A percentile compares a stretch with the other conserved stretches of the same genome.
Evolutionary conservation across 2,113 vertebrate genomes (phyloP).

Genomic region (Anser brachyrhynchus): DNA sequence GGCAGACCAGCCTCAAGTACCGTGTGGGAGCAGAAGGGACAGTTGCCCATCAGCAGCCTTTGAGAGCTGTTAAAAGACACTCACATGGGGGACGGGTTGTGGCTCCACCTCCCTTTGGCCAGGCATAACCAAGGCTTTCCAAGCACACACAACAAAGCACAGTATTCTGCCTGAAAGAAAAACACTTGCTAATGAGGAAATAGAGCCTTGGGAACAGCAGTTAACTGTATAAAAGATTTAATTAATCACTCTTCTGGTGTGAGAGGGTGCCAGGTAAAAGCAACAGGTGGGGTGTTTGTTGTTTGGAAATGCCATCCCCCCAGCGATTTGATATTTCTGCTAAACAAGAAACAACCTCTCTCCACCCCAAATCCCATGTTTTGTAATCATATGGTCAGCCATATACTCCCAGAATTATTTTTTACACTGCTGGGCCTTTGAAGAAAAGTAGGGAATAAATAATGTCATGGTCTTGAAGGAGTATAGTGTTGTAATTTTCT

Average conservation of each 20-base stretch:
- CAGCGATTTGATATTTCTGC: neutral
- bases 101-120: neutral
- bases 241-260: neutral
- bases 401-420: neutral
- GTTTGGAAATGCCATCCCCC: neutral
- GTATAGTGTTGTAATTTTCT: neutral
- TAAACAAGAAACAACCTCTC: neutral
- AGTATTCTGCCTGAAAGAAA: neutral
- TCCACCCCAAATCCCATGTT: rapidly evolving
- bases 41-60: neutral
- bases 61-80: neutral
- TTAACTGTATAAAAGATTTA: constrained; percentile 11
- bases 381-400: neutral
- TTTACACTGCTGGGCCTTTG: neutral
- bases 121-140: neutral
- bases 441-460: neutral
- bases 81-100: neutral
- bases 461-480: neutral
- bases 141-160: constrained; percentile 9
- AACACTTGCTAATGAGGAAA: constrained; percentile 30
- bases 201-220: neutral
- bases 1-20: neutral
- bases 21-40: neutral
- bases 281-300: constrained; percentile 13
- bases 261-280: neutral